Conservation (phyloP, 2,888 invertebrate species). For the Harpalus rubripes region DNA sequence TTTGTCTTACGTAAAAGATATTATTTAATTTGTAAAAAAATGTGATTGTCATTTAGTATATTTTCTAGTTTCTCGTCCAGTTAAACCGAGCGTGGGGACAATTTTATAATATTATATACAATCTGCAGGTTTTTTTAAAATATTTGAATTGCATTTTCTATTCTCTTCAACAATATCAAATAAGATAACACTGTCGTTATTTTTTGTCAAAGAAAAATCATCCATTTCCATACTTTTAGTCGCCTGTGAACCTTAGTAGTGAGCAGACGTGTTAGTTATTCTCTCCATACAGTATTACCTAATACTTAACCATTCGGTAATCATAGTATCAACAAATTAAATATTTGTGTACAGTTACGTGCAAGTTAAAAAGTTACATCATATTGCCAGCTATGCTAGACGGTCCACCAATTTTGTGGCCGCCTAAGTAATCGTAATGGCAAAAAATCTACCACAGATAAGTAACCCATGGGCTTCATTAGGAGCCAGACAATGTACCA, state of each 20-base stretch:
- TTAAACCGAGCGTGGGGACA: no score
- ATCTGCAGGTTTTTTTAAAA: no score
- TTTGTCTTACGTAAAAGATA: no score
- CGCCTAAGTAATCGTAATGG: not conserved
- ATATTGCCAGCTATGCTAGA: not conserved
- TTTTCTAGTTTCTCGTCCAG: no score
- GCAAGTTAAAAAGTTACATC: not conserved
- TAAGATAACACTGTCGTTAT: no score
- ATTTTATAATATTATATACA: no score
- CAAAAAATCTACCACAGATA: conserved; percentile 3
- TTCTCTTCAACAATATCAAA: no score
- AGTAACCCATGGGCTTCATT: conserved; percentile 8
- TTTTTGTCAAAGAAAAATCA: no score
- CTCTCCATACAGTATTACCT: not conserved
- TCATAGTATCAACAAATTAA: not conserved
- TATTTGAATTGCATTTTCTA: no score
- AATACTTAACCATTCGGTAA: not conserved
- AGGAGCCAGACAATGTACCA: not conserved
- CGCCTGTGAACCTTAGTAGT: not conserved
- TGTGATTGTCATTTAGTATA: no score
- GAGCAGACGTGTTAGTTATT: conserved; percentile 8
- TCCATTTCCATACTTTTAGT: no score
- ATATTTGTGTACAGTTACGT: not conserved
- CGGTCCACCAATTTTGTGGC: conserved; percentile 5
- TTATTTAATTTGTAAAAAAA: no score